These are phyloP conservation scores for Priocnemis perturbator DNA, from an alignment of 2,888 invertebrate genomes.

Conservation along the genomic window DNA sequence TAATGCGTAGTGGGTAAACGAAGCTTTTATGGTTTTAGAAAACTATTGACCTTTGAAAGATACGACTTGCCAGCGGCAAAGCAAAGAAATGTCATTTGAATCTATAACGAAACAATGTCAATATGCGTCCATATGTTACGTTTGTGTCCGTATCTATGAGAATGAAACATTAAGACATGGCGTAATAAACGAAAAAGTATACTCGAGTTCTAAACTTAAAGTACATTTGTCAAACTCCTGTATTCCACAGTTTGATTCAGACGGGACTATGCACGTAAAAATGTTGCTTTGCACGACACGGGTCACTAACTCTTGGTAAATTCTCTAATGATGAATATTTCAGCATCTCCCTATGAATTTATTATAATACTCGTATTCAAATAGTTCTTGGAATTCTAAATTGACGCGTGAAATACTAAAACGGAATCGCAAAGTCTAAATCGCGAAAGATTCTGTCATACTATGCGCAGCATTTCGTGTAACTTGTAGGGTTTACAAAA, in stretches of 20 bases:
- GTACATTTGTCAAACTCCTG: conserved; percentile 17
- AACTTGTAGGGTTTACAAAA: neutral
- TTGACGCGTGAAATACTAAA: conserved; percentile 5
- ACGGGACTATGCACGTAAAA: conserved; percentile 24
- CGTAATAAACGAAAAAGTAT: conserved; percentile 1
- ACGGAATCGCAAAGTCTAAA: neutral
- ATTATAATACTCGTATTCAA: conserved; percentile 18
- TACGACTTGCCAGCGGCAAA: no score
- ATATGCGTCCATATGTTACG: no score
- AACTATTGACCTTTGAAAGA: no score
- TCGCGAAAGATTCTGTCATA: conserved; percentile 7
- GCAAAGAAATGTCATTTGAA: no score
- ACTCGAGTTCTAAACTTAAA: neutral
- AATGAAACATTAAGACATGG: no score
- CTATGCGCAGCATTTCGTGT: no score
- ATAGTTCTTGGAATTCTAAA: conserved; percentile 2
- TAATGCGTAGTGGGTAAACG: no score
- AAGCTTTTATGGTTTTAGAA: no score
- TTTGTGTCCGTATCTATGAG: no score
- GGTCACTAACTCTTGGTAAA: conserved; percentile 17
- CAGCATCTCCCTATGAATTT: conserved; percentile 16
- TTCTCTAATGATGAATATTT: conserved; percentile 14
- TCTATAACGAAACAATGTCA: no score
- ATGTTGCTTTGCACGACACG: conserved; percentile 28
- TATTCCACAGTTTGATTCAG: conserved; percentile 15